Percentiles rank a stretch among this genome's conserved stretches.
Conservation (phyloP, 1,140 invertebrate genomes). For the Centruroides vittatus region DNA sequence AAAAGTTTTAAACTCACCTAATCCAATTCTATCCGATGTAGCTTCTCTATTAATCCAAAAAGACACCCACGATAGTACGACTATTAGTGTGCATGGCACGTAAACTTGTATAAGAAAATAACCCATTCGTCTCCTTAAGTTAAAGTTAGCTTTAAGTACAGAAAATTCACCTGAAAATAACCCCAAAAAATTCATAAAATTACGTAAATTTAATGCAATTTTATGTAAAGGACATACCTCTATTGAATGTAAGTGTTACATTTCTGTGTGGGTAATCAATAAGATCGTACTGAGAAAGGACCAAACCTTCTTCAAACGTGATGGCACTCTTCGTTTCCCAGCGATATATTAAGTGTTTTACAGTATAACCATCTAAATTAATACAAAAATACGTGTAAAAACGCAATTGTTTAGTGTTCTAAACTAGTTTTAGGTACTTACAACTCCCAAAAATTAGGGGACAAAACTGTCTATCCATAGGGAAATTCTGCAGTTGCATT, state of each 20-base stretch:
- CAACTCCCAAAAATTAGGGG: slow-evolving; percentile 33
- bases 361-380: slow-evolving; percentile 28
- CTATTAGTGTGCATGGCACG: slow-evolving; percentile 31
- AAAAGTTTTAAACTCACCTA: slow-evolving; percentile 15
- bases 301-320: slow-evolving; percentile 22
- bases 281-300: slow-evolving; percentile 33
- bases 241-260: slow-evolving; percentile 12
- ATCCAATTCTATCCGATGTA: slow-evolving; percentile 23
- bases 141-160: slow-evolving; percentile 34
- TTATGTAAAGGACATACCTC: too few relatives aligned
- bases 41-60: slow-evolving; percentile 36
- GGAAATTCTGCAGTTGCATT: slow-evolving; percentile 37
- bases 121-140: slow-evolving; percentile 33
- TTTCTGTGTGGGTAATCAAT: slow-evolving; percentile 26
- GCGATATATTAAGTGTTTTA: slow-evolving; percentile 27
- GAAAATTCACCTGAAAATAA: slow-evolving; percentile 22
- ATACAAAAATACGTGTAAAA: neutral
- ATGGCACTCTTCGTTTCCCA: slow-evolving; percentile 24
- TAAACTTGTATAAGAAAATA: slow-evolving; percentile 40
- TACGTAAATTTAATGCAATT: too few relatives aligned
- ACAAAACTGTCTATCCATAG: slow-evolving; percentile 33
- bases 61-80: slow-evolving; percentile 40
- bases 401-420: too few relatives aligned
- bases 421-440: slow-evolving; percentile 21
- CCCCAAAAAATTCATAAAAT: too few relatives aligned